Evolutionary conservation across 2,113 vertebrate species (phyloP), one percentile per base, ranked within the genome.

Genomic region (Hepsetus odoe): DNA sequence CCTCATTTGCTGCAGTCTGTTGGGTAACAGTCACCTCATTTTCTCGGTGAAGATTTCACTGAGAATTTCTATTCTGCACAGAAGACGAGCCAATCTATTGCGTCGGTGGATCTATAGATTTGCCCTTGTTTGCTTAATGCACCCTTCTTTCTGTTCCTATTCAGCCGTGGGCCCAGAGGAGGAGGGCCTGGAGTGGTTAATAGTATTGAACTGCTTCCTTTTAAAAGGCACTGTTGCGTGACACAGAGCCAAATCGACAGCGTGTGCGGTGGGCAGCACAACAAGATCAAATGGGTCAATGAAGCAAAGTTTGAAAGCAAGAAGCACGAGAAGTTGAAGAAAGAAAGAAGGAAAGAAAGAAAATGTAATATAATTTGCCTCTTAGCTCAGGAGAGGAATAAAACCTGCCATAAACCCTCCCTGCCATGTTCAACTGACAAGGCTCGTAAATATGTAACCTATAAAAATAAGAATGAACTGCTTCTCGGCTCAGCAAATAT

Each of bases 401-500:
- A 88, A 84, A 85, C 42, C 49, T 64, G 77, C 77, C 81, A 86
- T 89, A 87, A 90, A 89, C 69, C 72, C n/a, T 11, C 44, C 16
- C 51, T 87, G 89, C 85, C 89, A 90, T 89, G 89, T 91, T 93
- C 85, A 81, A 81, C 86, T 89, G 80, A 80, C 77, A 79, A 62
- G 66, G 67, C 80, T 82, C 78, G 76, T 89, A 89, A 91, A 90
- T 87, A 86, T 12, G 33, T 74, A 58, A 55, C 30, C 85, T 53
- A 82, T 91, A 86, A 90, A 89, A 82, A 79, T 71, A 71, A 79
- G 83, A 82, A 76, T 38, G 12, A 80, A 76, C 66, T 62, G 56
- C 72, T 74, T 68, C 69, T 82, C 77, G 67, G 53, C 42, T 77
- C 13, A 55, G 82, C 65, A 46, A 76, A 76, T 44, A 83, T 77